phyloP scores from a whole-genome alignment of 2,797 vertebrate genomes.

The Phoebastria nigripes region DNA sequence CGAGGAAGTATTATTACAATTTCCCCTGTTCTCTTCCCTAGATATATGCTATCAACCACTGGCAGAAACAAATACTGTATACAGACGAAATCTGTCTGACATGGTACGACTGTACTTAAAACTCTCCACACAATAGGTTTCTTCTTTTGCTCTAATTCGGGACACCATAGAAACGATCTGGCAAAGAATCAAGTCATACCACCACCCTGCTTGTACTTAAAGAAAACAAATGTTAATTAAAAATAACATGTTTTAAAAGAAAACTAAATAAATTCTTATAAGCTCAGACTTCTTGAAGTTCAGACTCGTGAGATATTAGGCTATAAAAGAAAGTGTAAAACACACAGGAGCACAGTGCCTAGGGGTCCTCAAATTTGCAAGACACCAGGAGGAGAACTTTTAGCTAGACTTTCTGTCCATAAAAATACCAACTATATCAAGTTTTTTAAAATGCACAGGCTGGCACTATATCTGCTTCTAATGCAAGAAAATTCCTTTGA shows the following conservation, averaged over 20 bases:
- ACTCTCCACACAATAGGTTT: background rate
- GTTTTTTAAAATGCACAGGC: background rate
- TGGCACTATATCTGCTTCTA: background rate
- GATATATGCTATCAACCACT: background rate
- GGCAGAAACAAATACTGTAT: background rate
- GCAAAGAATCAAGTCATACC: background rate
- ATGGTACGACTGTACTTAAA: background rate
- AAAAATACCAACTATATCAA: background rate
- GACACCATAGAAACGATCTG: background rate
- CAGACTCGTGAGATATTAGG: background rate
- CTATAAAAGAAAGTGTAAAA: background rate
- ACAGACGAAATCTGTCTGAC: background rate
- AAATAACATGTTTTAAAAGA: background rate
- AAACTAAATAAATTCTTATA: background rate
- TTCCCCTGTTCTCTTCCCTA: background rate
- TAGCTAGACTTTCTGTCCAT: background rate
- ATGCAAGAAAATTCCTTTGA: background rate
- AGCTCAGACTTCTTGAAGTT: background rate
- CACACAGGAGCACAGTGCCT: background rate
- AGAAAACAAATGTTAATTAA: background rate
- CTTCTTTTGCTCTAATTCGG: background rate
- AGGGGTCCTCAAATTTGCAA: background rate
- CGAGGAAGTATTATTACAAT: accelerated
- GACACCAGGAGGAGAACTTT: background rate
- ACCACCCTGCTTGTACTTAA: background rate